Conservation (phyloP, 2,113 vertebrate species). For the Mustelus asterias region DNA sequence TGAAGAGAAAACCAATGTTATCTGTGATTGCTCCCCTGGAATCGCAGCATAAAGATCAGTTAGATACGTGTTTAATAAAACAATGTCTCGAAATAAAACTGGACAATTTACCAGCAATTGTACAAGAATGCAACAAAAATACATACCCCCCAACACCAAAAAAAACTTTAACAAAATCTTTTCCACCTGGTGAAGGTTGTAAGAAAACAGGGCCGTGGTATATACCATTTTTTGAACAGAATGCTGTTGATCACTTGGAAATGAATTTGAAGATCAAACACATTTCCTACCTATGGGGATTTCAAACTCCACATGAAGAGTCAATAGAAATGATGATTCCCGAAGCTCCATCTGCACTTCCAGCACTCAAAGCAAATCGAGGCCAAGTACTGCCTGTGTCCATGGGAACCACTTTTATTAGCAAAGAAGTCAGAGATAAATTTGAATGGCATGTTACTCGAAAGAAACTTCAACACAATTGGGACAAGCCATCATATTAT, state of each 20-base stretch:
- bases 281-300: slow-evolving; percentile 14
- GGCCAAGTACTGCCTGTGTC: too few species aligned
- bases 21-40: too few species aligned
- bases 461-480: too few species aligned
- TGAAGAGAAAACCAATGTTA: too few species aligned
- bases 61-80: not conserved
- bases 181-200: not conserved
- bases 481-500: not conserved
- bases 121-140: slow-evolving; percentile 18
- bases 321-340: slow-evolving; percentile 29
- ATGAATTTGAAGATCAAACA: not conserved
- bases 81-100: slow-evolving; percentile 19
- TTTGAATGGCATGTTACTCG: too few species aligned
- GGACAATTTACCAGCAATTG: not conserved
- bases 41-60: not conserved
- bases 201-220: not conserved
- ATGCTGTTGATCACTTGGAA: slow-evolving; percentile 2
- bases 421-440: too few species aligned
- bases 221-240: slow-evolving; percentile 17
- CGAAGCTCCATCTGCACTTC: not conserved
- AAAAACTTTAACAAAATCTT: not conserved
- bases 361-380: too few species aligned
- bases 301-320: not conserved
- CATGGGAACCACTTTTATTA: too few species aligned
- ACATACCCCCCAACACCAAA: not conserved